phyloP scores from a whole-genome alignment of 1,140 invertebrate species.

The Drosophila arizonae region DNA sequence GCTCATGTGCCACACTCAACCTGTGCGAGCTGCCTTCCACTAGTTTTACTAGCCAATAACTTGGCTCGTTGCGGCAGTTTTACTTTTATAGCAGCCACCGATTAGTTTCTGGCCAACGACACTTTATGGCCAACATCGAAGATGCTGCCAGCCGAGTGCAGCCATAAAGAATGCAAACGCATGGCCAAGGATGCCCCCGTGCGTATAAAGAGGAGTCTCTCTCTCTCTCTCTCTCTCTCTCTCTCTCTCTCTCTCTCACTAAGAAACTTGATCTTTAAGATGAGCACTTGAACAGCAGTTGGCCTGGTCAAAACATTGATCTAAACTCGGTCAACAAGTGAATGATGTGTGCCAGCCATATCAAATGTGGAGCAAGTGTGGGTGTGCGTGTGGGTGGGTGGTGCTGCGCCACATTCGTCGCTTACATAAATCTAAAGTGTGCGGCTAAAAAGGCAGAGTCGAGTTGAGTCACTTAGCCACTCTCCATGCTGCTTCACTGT shows the following conservation, averaged over 20 bases:
- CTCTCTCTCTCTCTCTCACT: no score
- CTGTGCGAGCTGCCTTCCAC: conserved; percentile 1
- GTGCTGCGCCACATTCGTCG: background rate
- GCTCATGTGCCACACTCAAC: conserved; percentile 57
- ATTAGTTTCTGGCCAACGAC: conserved; percentile 58
- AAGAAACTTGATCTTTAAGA: no score
- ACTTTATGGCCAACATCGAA: conserved; percentile 50
- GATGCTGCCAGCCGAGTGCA: background rate
- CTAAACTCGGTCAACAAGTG: conserved; percentile 28
- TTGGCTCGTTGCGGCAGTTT: conserved; percentile 34
- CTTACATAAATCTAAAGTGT: conserved; percentile 28
- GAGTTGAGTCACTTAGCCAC: conserved; percentile 8
- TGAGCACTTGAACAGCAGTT: no score
- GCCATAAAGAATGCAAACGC: conserved; percentile 7
- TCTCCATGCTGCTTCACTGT: conserved; percentile 13
- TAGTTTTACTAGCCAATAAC: conserved; percentile 61
- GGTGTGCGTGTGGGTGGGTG: background rate
- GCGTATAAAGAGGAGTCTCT: background rate
- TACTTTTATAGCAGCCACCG: conserved; percentile 66
- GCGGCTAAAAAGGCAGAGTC: conserved; percentile 21
- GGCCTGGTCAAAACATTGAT: conserved; percentile 27
- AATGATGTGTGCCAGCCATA: conserved; percentile 22
- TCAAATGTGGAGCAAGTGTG: conserved; percentile 19
- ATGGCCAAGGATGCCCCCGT: background rate
- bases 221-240: no score